Evolutionary conservation across 2,797 vertebrate genomes (phyloP).

Genomic region (Gallinago solitaria): DNA sequence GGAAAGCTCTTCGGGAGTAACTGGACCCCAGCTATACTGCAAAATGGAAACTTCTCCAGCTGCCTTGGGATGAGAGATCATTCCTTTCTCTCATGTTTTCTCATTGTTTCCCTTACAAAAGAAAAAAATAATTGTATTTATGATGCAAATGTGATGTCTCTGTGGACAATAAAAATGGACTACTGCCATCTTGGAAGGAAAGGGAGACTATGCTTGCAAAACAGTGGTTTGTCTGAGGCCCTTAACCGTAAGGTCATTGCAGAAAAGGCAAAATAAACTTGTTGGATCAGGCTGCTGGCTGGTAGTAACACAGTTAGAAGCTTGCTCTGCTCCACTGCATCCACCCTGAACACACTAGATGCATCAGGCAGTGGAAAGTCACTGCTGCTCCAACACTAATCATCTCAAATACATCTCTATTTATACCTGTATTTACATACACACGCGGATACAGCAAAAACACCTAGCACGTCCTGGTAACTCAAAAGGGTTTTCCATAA

Average conservation of each 20-base stretch:
- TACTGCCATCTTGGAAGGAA: neutral
- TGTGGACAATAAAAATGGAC: neutral
- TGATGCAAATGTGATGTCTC: neutral
- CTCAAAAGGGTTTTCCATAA: neutral
- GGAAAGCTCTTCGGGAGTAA: neutral
- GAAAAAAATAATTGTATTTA: neutral
- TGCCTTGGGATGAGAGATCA: neutral
- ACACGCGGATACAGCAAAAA: neutral
- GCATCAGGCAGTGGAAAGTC: neutral
- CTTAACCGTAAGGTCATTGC: neutral
- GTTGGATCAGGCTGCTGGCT: neutral
- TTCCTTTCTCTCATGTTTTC: neutral
- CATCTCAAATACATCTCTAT: neutral
- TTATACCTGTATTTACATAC: fast-evolving
- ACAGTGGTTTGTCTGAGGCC: neutral
- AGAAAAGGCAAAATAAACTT: neutral
- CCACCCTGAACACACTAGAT: neutral
- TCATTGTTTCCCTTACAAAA: neutral
- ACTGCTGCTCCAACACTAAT: neutral
- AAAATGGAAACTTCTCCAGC: neutral
- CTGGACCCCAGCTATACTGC: neutral
- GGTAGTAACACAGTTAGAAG: neutral
- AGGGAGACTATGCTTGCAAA: neutral
- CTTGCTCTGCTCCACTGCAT: neutral
- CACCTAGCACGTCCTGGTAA: neutral